Evolutionary conservation across 2,797 vertebrate genomes (phyloP).

Genomic region (Acomys russatus): DNA sequence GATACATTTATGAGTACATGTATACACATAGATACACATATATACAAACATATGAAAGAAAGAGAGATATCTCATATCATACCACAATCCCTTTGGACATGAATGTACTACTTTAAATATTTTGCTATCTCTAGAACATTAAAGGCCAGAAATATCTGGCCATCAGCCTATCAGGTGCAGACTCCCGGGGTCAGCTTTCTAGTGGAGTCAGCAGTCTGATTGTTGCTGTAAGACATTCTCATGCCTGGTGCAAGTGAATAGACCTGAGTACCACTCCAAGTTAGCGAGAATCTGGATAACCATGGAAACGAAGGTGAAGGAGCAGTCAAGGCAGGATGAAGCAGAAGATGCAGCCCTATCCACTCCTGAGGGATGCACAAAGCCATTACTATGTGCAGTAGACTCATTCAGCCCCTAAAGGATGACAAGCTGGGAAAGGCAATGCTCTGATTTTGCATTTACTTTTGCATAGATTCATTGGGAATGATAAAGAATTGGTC

Average conservation of each 20-base stretch:
- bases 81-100: neutral
- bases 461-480: neutral
- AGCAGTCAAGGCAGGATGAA: neutral
- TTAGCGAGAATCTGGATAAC: slow-evolving; percentile 51
- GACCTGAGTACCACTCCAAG: neutral
- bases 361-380: neutral
- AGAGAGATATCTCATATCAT: neutral
- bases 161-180: neutral
- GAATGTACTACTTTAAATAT: neutral
- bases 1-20: neutral
- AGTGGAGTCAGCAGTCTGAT: neutral
- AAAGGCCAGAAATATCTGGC: neutral
- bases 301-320: neutral
- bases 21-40: too few relatives aligned
- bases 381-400: neutral
- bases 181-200: neutral
- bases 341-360: neutral
- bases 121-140: neutral
- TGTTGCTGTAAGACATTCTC: neutral
- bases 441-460: neutral
- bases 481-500: neutral
- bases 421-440: neutral
- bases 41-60: neutral
- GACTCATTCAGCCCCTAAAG: slow-evolving; percentile 71
- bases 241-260: neutral